phyloP scores from a whole-genome alignment of 2,888 invertebrate genomes.

The Microplitis deprimator region DNA sequence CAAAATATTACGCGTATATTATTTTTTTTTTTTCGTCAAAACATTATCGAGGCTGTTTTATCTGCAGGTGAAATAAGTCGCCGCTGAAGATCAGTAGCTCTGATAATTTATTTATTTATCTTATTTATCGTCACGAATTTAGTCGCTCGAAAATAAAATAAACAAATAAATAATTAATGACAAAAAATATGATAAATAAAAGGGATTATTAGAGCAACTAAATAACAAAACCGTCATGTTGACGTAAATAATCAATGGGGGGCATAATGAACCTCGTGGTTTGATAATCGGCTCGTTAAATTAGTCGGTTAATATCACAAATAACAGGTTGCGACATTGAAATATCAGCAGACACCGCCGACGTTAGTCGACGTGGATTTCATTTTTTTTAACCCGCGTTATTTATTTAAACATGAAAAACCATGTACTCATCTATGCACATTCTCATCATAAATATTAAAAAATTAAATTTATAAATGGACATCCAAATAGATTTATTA shows the following conservation, averaged over 20 bases:
- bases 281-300: background rate
- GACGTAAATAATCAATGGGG: background rate
- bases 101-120: background rate
- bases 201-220: background rate
- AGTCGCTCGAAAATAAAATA: background rate
- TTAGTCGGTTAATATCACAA: background rate
- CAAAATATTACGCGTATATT: no score
- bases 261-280: background rate
- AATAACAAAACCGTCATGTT: background rate
- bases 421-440: background rate
- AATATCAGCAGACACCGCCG: background rate
- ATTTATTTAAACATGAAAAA: background rate
- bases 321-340: background rate
- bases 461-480: background rate
- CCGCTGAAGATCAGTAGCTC: background rate
- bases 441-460: background rate
- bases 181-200: background rate
- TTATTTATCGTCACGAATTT: background rate
- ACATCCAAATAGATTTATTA: background rate
- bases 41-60: background rate
- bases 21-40: background rate
- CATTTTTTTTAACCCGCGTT: background rate
- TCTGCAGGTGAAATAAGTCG: background rate
- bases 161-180: background rate
- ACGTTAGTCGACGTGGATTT: background rate